Evolutionary conservation across 2,113 vertebrate genomes (phyloP), one percentile per base, ranked within the genome.

Genomic region (Lepus europaeus): DNA sequence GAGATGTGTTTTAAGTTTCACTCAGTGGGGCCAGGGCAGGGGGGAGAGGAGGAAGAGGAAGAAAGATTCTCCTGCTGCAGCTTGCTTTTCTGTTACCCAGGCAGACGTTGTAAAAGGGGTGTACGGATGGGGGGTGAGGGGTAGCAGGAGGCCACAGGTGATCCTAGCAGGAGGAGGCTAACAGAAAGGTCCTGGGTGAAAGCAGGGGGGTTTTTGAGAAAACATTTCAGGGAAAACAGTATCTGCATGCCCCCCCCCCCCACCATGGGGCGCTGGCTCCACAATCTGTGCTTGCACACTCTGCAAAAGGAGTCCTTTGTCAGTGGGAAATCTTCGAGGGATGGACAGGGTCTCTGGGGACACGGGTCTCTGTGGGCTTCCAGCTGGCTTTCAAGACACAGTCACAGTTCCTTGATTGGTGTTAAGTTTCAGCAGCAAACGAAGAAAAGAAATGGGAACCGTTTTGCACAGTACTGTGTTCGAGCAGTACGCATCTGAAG

Each of bases 1-100:
- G 98, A 98, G 98, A 98, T 97, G 98, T 98, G 98, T 97, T 98
- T 98, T 98, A 98, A 96, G 97, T 98, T 98, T 98, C 98, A 98
- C 96, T 98, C 97, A 96, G 88, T 97, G 23, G 61, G 76, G 2
- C 2, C 69, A 76, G 80, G 59, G 88, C 63, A 87, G 61, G 93
- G 96, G 80, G 84, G 59, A 87, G 68, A 85, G 61, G 95, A 96
- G 98, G 97, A 97, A 90, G 96, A 97, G 96, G 95, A 95, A 94
- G 94, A 94, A 95, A 76, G 93, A 96, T 96, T 96, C 97, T 94
- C 96, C 93, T 45, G 84, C 89, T 97, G 91, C 97, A 92, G 92
- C 96, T 98, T 98, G 98, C 97, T 95, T 98, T 98, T 96, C 96
- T 94, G 78, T 94, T 97, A 98, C 94, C 89, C 76, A 96, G 93